Evolutionary conservation across 2,113 vertebrate genomes (phyloP), one percentile per base, ranked within the genome.

Genomic region (Heloderma charlesbogerti): DNA sequence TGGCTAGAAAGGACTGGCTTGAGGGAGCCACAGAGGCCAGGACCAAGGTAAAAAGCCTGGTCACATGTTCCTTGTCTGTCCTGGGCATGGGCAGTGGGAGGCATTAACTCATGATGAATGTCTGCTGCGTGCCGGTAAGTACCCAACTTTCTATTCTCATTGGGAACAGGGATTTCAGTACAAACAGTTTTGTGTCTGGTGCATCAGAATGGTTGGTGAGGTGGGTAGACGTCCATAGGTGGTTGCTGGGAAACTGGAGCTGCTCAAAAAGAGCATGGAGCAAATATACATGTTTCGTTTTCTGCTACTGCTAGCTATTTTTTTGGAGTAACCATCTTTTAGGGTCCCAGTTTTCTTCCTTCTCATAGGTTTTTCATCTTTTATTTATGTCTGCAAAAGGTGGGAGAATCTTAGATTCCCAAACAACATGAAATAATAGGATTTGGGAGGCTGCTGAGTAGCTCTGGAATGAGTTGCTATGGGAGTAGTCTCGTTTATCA

Each of bases 401-500:
- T 80, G 60, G 31, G 25, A 48, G 29, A 37, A n/a, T 15, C 6
- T 80, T 43, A 12, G 8, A 77, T 75, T 78, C 25, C 74, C 66
- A 67, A 66, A 69, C 3, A 69, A 51, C 57, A 80, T 80, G 29
- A 69, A 80, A 51, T 0, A 88, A 66, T 40, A 66, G 29, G 29
- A n/a, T 67, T 69, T 31, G 5, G 84, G 84, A 31, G 40, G 43
- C 48, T n/a, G 31, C 15, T 87, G 72, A 60, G n/a, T 16, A 13
- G 4, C 48, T 87, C 13, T 77, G 27, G 27, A 37, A 78, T 54
- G 37, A 67, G 51, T 40, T 40, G 16, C n/a, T 75, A 45, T 67
- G 13, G 85, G 13, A 57, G 37, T 7, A 63, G 16, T 77, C 29
- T 6, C 25, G 40, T 93, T 87, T 90, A 92, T 89, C 90, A 91